Conservation (phyloP, 2,888 invertebrate genomes). For the Gymnoscelis rufifasciata region DNA sequence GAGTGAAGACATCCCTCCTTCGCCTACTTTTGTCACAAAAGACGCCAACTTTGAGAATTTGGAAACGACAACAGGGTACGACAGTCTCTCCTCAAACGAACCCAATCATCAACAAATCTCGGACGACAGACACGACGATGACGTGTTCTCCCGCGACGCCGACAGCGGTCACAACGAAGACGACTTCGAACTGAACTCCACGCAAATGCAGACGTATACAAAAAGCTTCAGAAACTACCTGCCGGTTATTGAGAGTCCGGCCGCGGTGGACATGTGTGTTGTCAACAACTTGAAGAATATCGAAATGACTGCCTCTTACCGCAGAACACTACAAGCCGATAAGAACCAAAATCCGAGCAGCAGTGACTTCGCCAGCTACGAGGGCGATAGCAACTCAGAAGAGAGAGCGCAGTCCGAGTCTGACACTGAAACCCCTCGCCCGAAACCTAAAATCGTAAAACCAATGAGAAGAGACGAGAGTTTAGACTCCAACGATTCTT, state of each 20-base stretch:
- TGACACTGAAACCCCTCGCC: constrained; percentile 56
- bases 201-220: constrained; percentile 80
- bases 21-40: constrained; percentile 69
- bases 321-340: constrained; percentile 39
- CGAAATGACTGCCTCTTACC: constrained; percentile 62
- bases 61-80: constrained; percentile 72
- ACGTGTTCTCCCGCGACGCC: constrained; percentile 49
- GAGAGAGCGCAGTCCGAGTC: constrained; percentile 73
- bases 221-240: constrained; percentile 73
- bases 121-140: constrained; percentile 54
- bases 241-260: constrained; percentile 68
- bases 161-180: constrained; percentile 87
- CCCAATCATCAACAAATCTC: constrained; percentile 55
- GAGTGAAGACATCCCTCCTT: constrained; percentile 73
- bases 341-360: constrained; percentile 53
- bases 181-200: constrained; percentile 82
- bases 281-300: constrained; percentile 72
- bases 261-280: constrained; percentile 66
- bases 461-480: constrained; percentile 68
- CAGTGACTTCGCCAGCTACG: constrained; percentile 72
- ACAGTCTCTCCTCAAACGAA: constrained; percentile 70
- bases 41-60: constrained; percentile 68
- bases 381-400: constrained; percentile 80
- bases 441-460: constrained; percentile 81
- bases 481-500: constrained; percentile 66